phyloP scores from a whole-genome alignment of 2,797 vertebrate species.

The Heteromormyrus szaboi region DNA sequence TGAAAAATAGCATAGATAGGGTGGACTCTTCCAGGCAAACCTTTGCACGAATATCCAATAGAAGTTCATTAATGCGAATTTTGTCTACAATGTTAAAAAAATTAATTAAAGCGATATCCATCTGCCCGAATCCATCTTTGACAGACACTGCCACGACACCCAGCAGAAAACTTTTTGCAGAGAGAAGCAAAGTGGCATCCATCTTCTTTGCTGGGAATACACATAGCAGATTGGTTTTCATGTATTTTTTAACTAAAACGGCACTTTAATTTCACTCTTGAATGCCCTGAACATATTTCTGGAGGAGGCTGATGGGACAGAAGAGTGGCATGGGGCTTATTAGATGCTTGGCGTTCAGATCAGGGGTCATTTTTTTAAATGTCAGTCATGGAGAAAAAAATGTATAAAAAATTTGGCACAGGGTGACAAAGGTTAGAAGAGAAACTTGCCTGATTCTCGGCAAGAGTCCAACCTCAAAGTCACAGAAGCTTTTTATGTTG shows the following conservation, averaged over 20 bases:
- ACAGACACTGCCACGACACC: background rate
- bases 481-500: background rate
- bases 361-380: background rate
- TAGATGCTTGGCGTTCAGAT: background rate
- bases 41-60: background rate
- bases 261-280: conserved; percentile 23
- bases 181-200: background rate
- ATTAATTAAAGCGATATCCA: background rate
- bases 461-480: background rate
- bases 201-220: background rate
- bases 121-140: background rate
- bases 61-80: background rate
- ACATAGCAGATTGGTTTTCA: conserved; percentile 13
- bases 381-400: background rate
- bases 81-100: background rate
- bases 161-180: background rate
- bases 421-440: background rate
- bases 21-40: background rate
- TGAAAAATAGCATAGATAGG: background rate
- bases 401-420: background rate
- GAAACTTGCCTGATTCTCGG: background rate
- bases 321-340: background rate
- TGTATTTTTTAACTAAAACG: conserved; percentile 12
- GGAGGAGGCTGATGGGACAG: background rate
- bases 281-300: conserved; percentile 18